Conservation (phyloP, 2,797 vertebrate species). For the Hirundo rustica region DNA sequence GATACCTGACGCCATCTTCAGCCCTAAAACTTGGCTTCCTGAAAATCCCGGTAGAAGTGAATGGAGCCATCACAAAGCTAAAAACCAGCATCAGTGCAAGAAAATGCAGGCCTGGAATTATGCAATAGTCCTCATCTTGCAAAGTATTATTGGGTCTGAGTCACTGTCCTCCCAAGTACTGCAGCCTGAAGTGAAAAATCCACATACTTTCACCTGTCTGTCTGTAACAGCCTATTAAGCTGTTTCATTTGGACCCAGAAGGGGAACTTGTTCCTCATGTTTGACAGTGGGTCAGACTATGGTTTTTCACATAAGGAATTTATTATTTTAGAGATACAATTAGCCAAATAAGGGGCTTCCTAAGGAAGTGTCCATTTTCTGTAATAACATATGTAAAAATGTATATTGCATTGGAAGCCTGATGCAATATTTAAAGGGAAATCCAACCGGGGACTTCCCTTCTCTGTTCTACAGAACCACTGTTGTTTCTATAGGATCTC, state of each 20-base stretch:
- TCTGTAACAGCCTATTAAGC: background rate
- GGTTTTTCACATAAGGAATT: background rate
- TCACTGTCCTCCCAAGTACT: background rate
- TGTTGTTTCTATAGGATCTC: background rate
- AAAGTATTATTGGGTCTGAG: background rate
- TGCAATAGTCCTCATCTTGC: background rate
- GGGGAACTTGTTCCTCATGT: background rate
- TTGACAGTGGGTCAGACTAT: background rate
- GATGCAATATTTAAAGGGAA: background rate
- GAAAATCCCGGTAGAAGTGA: background rate
- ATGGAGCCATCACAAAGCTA: background rate
- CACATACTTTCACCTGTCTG: background rate
- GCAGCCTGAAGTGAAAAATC: background rate
- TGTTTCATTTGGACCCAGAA: background rate
- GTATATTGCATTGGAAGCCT: background rate
- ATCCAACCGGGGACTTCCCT: background rate
- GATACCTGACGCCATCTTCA: background rate
- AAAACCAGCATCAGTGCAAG: background rate
- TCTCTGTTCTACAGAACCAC: background rate
- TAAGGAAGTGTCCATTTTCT: background rate
- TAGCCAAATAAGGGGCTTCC: background rate
- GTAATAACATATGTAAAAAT: background rate
- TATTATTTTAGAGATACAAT: slow-evolving; percentile 11
- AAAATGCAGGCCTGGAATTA: background rate
- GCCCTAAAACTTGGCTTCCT: background rate